A percentile compares a stretch with the other conserved stretches of the same genome.
These are phyloP conservation scores for Aplodontia rufa DNA, from an alignment of 2,113 vertebrate species.

Conservation along the genomic window DNA sequence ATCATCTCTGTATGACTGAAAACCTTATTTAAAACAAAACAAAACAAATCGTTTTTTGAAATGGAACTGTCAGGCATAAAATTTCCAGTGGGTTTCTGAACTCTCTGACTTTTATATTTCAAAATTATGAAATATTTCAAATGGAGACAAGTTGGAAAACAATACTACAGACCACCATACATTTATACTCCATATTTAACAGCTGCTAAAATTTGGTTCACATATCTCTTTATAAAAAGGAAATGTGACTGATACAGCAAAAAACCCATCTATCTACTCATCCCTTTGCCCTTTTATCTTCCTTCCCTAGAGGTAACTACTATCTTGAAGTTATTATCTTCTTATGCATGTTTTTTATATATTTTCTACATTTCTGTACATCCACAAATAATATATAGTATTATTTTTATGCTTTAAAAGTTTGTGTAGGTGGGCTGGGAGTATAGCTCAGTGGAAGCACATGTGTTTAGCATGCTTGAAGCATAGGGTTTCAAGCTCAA, in stretches of 20 bases:
- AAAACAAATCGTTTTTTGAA: conserved; percentile 33
- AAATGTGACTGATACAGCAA: neutral
- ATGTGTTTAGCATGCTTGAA: neutral
- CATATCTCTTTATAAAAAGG: neutral
- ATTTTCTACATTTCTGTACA: neutral
- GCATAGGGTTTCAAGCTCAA: neutral
- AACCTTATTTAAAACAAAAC: conserved; percentile 33
- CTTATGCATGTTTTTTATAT: neutral
- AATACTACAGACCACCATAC: neutral
- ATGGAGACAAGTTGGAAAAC: conserved; percentile 28
- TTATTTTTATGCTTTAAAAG: conserved; percentile 22
- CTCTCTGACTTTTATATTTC: neutral
- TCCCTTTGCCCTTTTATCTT: neutral
- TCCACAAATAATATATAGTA: neutral
- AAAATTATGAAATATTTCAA: conserved; percentile 26
- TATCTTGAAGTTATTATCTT: neutral
- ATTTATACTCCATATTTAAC: neutral
- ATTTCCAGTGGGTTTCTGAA: conserved; percentile 48
- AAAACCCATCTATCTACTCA: neutral
- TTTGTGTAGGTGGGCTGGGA: neutral
- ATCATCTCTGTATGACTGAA: neutral
- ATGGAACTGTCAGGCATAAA: neutral
- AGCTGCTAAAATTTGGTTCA: neutral
- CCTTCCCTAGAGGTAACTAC: neutral
- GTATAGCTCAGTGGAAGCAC: neutral